Conservation (phyloP, 64 coral and sea anemone species). For the Pocillopora damicornis region DNA sequence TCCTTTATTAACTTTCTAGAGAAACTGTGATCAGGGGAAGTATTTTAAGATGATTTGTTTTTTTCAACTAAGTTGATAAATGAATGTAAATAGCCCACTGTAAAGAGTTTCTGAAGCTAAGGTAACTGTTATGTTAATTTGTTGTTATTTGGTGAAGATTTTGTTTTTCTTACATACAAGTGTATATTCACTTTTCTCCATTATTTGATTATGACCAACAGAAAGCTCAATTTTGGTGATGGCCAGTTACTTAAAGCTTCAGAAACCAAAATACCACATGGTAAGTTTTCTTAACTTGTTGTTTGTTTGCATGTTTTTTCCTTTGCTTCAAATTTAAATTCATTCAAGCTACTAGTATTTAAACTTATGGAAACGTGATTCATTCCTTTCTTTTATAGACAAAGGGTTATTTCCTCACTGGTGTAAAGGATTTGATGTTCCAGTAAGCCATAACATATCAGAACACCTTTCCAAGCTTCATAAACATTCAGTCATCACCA, state of each 20-base stretch:
- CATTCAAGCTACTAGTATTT: too few relatives aligned
- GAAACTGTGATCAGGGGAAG: too few relatives aligned
- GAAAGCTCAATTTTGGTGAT: conserved; percentile 27
- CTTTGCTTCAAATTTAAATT: too few relatives aligned
- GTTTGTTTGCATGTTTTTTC: too few relatives aligned
- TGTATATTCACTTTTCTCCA: background rate
- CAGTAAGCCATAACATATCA: conserved; percentile 77
- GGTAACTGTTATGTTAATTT: too few relatives aligned
- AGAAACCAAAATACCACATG: conserved; percentile 68
- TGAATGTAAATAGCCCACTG: too few relatives aligned
- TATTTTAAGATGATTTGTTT: too few relatives aligned
- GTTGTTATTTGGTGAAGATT: too few relatives aligned
- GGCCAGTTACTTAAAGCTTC: conserved; percentile 12
- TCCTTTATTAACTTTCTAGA: too few relatives aligned
- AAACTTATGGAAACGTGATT: background rate
- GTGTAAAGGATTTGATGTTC: conserved; percentile 52
- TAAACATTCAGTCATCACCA: conserved; percentile 64
- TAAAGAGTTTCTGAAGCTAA: too few relatives aligned
- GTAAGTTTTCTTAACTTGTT: conserved; percentile 2
- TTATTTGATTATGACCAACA: background rate
- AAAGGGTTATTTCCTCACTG: conserved; percentile 69
- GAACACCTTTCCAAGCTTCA: conserved; percentile 83
- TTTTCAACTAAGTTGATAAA: too few relatives aligned
- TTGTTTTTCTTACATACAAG: too few relatives aligned
- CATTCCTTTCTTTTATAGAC: conserved; percentile 22